Base-by-base conservation (phyloP, 2,113 vertebrate species). In the Pomatostomus ruficeps region DNA sequence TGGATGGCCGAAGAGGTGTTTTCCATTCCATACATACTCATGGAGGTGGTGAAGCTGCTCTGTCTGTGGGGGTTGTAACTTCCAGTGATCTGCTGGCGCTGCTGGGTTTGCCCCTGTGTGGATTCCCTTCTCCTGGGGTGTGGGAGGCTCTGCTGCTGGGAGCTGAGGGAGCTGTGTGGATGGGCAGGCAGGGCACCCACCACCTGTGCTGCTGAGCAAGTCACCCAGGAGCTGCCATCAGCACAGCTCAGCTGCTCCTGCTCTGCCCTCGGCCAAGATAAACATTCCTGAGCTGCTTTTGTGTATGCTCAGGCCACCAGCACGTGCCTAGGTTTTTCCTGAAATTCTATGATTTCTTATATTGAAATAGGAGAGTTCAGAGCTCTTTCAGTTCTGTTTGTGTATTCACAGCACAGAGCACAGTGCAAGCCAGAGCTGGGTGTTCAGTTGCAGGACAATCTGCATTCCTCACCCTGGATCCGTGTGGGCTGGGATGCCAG, bases 201-300 rank as follows among this genome's bases (percentile, higher is more conserved):
- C 52, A 15, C 0, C 46, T 2, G 2, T 29, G 49, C 55, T 63
- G 14, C 38, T 83, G 57, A 76, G 48, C 55, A 22, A 24, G 26
- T 61, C 71, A 5, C 88, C 89, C 86, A 42, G 52, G 78, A 78
- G 29, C 35, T 88, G 54, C 82, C 57, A 35, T 52, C 48, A 45
- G 83, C 75, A 52, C 73, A 31, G 65, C 66, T 91, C 62, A 78
- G 75, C 83, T 82, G 54, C 83, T 77, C 78, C 33, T 45, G 84
- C 79, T 59, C 40, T 38, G 72, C 42, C 16, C 38, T 89, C 68
- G 35, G 67, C 91, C 93, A 84, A 15, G 59, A 14, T n/a, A 68
- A 88, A 88, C 72, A 93, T 77, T 95, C 81, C 87, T 29, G 62
- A 83, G 61, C 68, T 76, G 62, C 59, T 94, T 86, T 85, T 80